These are phyloP conservation scores for Onychomys leucogaster DNA, from an alignment of 2,797 vertebrate species.

Conservation along the genomic window DNA sequence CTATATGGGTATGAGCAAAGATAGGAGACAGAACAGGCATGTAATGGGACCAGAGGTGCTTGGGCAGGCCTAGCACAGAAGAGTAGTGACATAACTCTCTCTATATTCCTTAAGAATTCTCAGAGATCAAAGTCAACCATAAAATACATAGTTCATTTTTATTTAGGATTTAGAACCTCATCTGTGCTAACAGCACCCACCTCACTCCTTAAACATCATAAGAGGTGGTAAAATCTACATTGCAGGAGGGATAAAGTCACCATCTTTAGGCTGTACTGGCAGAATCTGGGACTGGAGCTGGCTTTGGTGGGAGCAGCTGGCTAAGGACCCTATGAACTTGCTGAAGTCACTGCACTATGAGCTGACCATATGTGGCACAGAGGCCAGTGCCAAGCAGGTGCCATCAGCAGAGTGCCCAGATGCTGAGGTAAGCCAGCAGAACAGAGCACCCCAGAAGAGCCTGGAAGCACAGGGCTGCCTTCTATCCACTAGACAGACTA, in stretches of 20 bases:
- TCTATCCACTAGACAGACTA: neutral
- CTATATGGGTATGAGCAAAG: rapidly evolving
- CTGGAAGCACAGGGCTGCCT: rapidly evolving
- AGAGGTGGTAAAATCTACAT: neutral
- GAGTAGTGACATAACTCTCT: neutral
- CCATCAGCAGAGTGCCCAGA: neutral
- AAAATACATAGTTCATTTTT: neutral
- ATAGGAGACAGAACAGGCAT: neutral
- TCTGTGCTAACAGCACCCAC: neutral
- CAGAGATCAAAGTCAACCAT: rapidly evolving
- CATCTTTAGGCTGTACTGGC: too few species aligned
- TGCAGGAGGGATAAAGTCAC: neutral
- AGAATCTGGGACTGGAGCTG: neutral
- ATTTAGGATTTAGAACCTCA: neutral
- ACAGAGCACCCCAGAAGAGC: neutral
- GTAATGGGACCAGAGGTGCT: rapidly evolving
- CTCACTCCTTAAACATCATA: neutral
- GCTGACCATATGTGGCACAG: neutral
- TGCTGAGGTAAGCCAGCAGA: neutral
- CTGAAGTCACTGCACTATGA: neutral
- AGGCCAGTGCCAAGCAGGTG: slow-evolving; percentile 52
- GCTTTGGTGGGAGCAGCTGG: neutral
- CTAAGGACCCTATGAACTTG: neutral
- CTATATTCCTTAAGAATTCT: neutral
- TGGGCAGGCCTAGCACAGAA: neutral